Conservation (phyloP, 2,888 invertebrate species). For the Leucophenga montana region DNA sequence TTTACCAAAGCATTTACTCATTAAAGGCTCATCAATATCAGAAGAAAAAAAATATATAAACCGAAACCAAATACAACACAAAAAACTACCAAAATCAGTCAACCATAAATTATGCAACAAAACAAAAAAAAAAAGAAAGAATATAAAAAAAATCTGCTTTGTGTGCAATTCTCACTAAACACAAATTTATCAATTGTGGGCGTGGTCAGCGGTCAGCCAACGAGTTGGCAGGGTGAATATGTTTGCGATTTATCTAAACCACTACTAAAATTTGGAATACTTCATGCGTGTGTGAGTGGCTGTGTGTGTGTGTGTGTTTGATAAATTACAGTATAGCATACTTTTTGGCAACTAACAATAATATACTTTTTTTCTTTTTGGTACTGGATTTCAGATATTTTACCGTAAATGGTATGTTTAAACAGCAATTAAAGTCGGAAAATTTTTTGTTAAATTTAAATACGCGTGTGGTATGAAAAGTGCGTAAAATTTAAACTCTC, state of each 20-base stretch:
- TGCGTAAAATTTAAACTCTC: too few species aligned
- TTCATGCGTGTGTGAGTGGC: too few species aligned
- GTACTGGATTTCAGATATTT: too few species aligned
- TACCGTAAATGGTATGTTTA: too few species aligned
- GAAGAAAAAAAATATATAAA: too few species aligned
- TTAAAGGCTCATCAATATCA: background rate
- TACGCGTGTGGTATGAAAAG: too few species aligned
- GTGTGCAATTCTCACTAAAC: background rate
- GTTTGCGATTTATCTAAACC: too few species aligned
- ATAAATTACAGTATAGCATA: conserved; percentile 1
- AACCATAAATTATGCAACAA: conserved; percentile 7
- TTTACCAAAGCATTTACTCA: too few species aligned
- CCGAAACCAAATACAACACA: background rate
- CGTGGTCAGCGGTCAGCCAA: background rate
- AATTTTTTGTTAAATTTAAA: too few species aligned
- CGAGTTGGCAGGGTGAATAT: too few species aligned
- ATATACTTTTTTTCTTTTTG: background rate
- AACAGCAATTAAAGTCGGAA: too few species aligned
- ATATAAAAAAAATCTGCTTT: conserved; percentile 7
- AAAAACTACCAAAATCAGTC: background rate
- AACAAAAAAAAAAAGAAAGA: background rate
- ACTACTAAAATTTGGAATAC: too few species aligned
- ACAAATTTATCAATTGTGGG: conserved; percentile 4
- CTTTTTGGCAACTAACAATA: conserved; percentile 3
- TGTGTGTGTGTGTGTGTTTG: background rate